These are phyloP conservation scores for Acleris cristana DNA, from an alignment of 2,888 invertebrate species.

Conservation along the genomic window DNA sequence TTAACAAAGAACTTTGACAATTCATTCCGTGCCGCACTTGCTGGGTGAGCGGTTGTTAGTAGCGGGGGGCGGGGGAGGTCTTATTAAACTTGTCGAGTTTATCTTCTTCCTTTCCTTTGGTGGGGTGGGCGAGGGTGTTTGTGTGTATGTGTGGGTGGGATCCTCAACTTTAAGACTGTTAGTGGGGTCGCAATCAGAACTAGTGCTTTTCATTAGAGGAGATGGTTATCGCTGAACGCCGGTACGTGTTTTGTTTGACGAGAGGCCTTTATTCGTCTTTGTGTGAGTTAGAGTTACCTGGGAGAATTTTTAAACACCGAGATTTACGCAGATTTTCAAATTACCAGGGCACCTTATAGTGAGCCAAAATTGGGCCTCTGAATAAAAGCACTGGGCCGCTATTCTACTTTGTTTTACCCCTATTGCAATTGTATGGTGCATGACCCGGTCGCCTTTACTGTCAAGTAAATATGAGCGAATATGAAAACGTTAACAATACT, in stretches of 20 bases:
- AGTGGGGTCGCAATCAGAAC: constrained; percentile 79
- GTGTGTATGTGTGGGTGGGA: constrained; percentile 62
- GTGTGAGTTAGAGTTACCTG: constrained; percentile 43
- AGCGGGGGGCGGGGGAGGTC: constrained; percentile 52
- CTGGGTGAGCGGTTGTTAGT: constrained; percentile 39
- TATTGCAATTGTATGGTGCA: too few species aligned
- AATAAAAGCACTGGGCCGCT: too few species aligned
- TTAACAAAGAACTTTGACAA: constrained; percentile 59
- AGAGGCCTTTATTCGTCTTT: constrained; percentile 58
- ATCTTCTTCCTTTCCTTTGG: constrained; percentile 66
- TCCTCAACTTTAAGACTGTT: constrained; percentile 80
- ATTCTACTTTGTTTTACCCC: too few species aligned
- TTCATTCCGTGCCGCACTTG: constrained; percentile 52
- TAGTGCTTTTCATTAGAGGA: constrained; percentile 79
- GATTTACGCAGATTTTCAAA: too few species aligned
- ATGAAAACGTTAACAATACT: too few species aligned
- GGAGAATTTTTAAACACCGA: not conserved
- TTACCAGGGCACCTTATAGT: too few species aligned
- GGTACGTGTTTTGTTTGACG: constrained; percentile 72
- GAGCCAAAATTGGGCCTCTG: too few species aligned
- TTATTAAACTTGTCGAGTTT: constrained; percentile 50
- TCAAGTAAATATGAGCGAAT: too few species aligned
- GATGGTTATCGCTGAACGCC: constrained; percentile 69
- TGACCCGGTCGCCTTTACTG: too few species aligned
- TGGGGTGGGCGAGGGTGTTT: constrained; percentile 56